Base-by-base conservation (phyloP, 2,888 invertebrate genomes). In the Parasteatoda lunata region DNA sequence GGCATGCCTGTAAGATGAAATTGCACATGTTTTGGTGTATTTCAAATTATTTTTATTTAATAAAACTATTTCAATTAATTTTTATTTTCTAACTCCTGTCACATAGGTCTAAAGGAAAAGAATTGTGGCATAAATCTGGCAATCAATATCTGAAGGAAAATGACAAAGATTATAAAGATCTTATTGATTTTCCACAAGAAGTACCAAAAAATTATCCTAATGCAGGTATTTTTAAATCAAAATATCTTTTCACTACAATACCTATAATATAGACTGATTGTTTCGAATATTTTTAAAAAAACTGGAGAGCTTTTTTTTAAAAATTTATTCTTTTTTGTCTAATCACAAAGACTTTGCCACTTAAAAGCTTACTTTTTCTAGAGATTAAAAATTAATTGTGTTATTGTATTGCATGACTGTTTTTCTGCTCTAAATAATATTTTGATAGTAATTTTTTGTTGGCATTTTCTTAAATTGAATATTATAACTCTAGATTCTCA, bases 61-160 rank as follows among this genome's bases (percentile, higher is more conserved):
- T 49, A 49, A 49, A 13, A 15, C 48, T 71, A 5, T 11, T 47
- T 48, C 11, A 5, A 5, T 49, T n/a, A 11, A n/a, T 49, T 5
- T 11, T 8, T 47, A 49, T 47, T 45, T 7, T 52, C 15, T 73
- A n/a, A 4, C 30, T 30, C 30, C 52, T 30, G 48, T 49, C 5
- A 77, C 70, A 5, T 54, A 87, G 87, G 15, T 64, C 51, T 49
- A 78, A 79, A 72, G 76, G 73, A 0, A 91, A 92, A 1, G 92
- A 93, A 2, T 91, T 95, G 1, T 97, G 97, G 97, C 91, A 93
- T 2, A 93, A 94, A 89, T 94, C 95, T 89, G 98, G 98, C 0
- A 91, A 94, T 65, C 95, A 95, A 89, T 98, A 95, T 92, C 94
- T 95, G 92, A 93, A 94, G 68, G 98, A 98, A 92, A 98, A 98